Conservation (phyloP, 2,113 vertebrate species). For the Coracopsis vasa region DNA sequence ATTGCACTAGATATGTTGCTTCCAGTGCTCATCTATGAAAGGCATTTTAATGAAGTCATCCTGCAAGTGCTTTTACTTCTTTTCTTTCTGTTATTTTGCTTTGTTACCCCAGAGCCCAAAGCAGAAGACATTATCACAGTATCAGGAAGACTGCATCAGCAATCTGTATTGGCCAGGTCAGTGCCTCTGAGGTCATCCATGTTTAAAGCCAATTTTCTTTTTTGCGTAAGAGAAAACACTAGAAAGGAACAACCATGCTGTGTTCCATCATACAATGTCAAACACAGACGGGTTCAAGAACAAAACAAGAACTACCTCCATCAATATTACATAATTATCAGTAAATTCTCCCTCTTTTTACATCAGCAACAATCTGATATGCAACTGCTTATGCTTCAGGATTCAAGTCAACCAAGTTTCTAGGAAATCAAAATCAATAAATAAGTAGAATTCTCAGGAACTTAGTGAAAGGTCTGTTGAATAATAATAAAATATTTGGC, state of each 20-base stretch:
- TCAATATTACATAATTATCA: conserved; percentile 5
- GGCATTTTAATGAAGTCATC: not conserved
- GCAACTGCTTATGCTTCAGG: not conserved
- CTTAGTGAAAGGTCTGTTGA: not conserved
- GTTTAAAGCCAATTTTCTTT: not conserved
- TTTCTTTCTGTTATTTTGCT: not conserved
- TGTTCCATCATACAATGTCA: not conserved
- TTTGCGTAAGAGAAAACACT: conserved; percentile 24
- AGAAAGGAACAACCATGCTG: not conserved
- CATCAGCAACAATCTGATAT: not conserved
- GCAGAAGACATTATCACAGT: not conserved
- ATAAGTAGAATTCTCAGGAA: not conserved
- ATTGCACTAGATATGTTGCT: not conserved
- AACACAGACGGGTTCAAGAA: not conserved
- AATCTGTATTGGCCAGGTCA: not conserved
- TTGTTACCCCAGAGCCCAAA: not conserved
- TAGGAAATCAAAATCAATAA: conserved; percentile 5
- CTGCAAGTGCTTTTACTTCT: not conserved
- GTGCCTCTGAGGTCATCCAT: not conserved
- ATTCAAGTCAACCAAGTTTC: not conserved
- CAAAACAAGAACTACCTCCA: not conserved
- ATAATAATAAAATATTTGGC: not conserved
- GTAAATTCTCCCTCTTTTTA: not conserved
- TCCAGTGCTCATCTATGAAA: not conserved
- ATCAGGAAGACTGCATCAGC: not conserved